phyloP scores from a whole-genome alignment of 2,888 invertebrate genomes.

The Lordiphosa fenestrarum region DNA sequence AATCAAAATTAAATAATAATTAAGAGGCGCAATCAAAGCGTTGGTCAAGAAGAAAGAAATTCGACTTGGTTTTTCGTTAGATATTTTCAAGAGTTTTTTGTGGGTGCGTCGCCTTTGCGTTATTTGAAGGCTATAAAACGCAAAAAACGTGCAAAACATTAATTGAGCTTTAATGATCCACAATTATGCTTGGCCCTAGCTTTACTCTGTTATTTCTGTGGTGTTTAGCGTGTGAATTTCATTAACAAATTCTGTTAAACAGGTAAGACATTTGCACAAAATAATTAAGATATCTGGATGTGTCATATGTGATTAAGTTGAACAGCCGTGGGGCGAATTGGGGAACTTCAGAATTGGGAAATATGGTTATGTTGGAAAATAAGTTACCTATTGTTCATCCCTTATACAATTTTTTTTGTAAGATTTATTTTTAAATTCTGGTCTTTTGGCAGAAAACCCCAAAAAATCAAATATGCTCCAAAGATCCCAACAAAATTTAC shows the following conservation, averaged over 20 bases:
- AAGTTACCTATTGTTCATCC: no score
- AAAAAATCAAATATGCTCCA: no score
- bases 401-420: no score
- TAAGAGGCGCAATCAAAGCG: constrained; percentile 48
- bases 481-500: no score
- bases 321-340: not conserved
- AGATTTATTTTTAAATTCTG: no score
- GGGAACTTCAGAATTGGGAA: no score
- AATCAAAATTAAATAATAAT: constrained; percentile 76
- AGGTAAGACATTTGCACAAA: constrained; percentile 5
- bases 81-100: constrained; percentile 18
- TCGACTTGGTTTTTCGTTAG: constrained; percentile 25
- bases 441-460: no score
- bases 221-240: constrained; percentile 57
- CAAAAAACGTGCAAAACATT: constrained; percentile 29
- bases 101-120: constrained; percentile 41
- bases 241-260: constrained; percentile 23
- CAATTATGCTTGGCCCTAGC: constrained; percentile 56
- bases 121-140: constrained; percentile 37
- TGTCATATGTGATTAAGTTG: constrained; percentile 13
- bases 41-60: constrained; percentile 21
- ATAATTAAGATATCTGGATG: constrained; percentile 23
- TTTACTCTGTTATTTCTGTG: constrained; percentile 9
- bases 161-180: constrained; percentile 63
- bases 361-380: no score